Base-by-base conservation (phyloP, 2,888 invertebrate species). In the Yponomeuta sedellus region DNA sequence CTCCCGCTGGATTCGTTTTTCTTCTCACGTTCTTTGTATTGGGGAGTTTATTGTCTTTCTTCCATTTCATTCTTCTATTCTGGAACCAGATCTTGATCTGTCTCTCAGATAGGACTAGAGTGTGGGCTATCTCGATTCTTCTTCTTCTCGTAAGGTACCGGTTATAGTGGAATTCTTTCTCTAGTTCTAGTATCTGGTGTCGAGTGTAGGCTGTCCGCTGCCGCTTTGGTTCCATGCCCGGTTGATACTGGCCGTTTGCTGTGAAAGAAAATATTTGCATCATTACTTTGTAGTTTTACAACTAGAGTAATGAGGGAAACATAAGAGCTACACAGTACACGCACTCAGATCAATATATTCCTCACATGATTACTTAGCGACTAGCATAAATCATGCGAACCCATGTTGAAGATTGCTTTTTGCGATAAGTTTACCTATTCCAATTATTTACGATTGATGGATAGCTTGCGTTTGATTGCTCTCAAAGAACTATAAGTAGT, bases 131-230 rank as follows among this genome's bases (percentile, higher is more conserved):
- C 92, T 99, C 99, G 89, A 99, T 98, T 83, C 99, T 93, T 91
- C 98, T 93, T 84, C 98, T 94, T 75, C 99, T 94, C 69, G 98
- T 98, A 85, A 99, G 93, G 92, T 99, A 99, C 81, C 97, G 94
- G 93, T 98, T 99, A 93, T 96, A 98, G 87, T 98, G 98, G 88
- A 99, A 99, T 92, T 98, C 98, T 85, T 98, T 98, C 86, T 98
- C 98, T 80, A 99, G 92, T 90, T 99, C 98, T 84, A 99, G 93
- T 82, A 98, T 98, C 93, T 99, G 99, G 92, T 98, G 98, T 85
- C 98, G 94, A 69, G 98, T 99, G 93, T 99, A 99, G 70, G 98
- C 98, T 73, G 98, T 99, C 75, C 99, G 94, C 85, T 98, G 98
- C 70, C 99, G 93, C 87, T 98, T 98, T 66, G 98, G 97, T 85